A percentile compares a stretch with the other conserved stretches of the same genome.
These are phyloP conservation scores for Masticophis lateralis DNA, from an alignment of 2,797 vertebrate genomes.

Conservation along the genomic window DNA sequence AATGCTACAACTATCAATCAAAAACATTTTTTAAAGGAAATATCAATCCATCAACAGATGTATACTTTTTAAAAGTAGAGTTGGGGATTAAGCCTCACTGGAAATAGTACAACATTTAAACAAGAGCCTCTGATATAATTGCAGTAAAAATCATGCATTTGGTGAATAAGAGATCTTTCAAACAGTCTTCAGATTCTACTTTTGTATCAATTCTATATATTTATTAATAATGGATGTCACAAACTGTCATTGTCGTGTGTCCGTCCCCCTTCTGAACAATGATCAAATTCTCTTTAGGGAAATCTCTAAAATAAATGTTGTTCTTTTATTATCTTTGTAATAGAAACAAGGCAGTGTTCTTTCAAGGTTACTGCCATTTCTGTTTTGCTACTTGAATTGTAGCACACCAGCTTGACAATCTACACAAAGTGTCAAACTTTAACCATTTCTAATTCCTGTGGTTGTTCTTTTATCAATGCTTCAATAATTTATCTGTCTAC, in stretches of 20 bases:
- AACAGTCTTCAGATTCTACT: neutral
- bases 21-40: neutral
- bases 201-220: neutral
- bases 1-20: neutral
- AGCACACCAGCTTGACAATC: neutral
- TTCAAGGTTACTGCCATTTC: neutral
- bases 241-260: neutral
- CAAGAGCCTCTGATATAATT: neutral
- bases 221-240: neutral
- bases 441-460: slow-evolving; percentile 2
- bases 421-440: slow-evolving; percentile 17
- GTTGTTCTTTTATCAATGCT: neutral
- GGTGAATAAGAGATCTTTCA: neutral
- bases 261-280: neutral
- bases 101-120: neutral
- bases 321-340: neutral
- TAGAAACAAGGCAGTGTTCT: neutral
- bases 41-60: neutral
- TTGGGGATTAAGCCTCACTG: neutral
- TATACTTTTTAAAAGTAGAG: neutral
- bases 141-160: neutral
- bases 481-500: neutral
- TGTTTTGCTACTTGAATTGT: neutral
- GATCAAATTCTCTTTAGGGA: neutral
- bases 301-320: neutral